These are phyloP conservation scores for Creontiades dilutus DNA, from an alignment of 2,888 invertebrate genomes.

Conservation along the genomic window DNA sequence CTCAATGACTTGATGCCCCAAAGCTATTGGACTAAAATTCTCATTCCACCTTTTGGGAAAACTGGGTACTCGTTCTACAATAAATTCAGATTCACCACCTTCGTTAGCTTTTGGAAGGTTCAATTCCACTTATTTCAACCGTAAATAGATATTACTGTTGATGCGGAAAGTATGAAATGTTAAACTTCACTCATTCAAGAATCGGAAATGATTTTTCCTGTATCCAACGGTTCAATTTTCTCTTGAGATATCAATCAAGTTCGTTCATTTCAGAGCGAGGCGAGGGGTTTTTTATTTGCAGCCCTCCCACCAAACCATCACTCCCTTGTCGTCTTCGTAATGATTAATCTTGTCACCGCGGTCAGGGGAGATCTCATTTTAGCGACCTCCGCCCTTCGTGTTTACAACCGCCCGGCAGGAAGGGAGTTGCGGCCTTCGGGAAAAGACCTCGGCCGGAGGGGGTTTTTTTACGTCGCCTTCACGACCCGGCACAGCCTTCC, in stretches of 20 bases:
- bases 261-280: neutral
- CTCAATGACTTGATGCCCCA: too few species aligned
- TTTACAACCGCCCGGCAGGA: neutral
- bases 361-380: conserved; percentile 18
- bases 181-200: too few species aligned
- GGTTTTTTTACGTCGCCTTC: neutral
- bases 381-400: conserved; percentile 4
- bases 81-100: too few species aligned
- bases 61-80: too few species aligned
- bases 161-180: too few species aligned
- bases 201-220: too few species aligned
- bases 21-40: too few species aligned
- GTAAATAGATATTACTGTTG: too few species aligned
- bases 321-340: neutral
- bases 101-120: too few species aligned
- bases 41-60: too few species aligned
- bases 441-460: neutral
- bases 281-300: neutral
- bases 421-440: too few species aligned
- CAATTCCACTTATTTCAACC: too few species aligned
- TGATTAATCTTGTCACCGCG: conserved; percentile 9
- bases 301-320: neutral
- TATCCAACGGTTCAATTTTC: neutral
- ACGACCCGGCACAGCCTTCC: conserved; percentile 8
- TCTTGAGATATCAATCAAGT: neutral